Base-by-base conservation (phyloP, 2,113 vertebrate species). In the Benitochromis conjunctus region DNA sequence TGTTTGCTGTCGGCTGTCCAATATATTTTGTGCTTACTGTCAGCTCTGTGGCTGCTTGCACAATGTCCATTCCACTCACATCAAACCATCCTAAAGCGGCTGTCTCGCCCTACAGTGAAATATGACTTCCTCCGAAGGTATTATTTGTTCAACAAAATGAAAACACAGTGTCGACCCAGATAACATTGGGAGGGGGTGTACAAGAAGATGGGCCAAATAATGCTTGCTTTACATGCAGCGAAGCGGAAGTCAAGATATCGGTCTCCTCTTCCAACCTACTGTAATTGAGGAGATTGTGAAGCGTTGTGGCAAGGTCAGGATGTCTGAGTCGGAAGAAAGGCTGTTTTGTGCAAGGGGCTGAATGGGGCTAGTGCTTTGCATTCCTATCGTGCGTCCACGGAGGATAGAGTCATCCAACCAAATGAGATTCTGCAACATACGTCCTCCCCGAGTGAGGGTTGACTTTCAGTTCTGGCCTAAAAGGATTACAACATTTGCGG, bases 201-300 rank as follows among this genome's bases (percentile, higher is more conserved):
- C 85, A 48, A 69, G 71, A 87, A 85, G 84, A 86, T 74, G 76
- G 80, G 62, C 87, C 85, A 64, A 88, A 90, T 89, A 91, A 91
- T 78, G 87, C 88, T 84, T 82, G 89, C 88, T 88, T 92, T 87
- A 92, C 93, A 93, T 88, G 90, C 91, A 54, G 84, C 57, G 11
- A 84, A 88, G 92, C 54, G 58, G 90, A 92, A 91, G 91, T 90
- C 83, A 62, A 89, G 86, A 80, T 79, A 88, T 91, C 86, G 19
- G 80, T 88, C 92, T 89, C 86, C 85, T 83, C 71, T 82, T 54
- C 84, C 79, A 55, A 62, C 71, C 82, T 89, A 92, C 93, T 92
- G 94, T 94, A 95, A 93, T 84, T 88, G 91, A 94, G 91, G 91
- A 91, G 94, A 94, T 93, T 89, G 89, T 64, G 89, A 80, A 69